Percentiles rank a stretch among this genome's conserved stretches.
phyloP scores from a whole-genome alignment of 2,797 vertebrate genomes.

The Liparis tanakae region DNA sequence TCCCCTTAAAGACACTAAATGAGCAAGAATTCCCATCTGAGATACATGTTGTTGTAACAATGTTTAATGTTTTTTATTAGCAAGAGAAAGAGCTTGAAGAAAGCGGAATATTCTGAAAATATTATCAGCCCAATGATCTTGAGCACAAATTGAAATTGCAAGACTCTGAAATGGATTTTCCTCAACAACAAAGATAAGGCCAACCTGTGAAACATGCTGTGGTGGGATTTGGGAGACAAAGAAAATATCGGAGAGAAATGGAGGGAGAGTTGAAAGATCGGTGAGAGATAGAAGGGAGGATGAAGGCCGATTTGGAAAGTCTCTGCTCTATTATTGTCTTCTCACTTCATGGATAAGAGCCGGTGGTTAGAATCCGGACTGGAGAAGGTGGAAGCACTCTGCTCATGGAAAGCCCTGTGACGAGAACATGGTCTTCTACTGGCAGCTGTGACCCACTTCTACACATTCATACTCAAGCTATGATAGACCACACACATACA shows the following conservation, averaged over 20 bases:
- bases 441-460: slow-evolving; percentile 85
- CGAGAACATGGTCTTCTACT: slow-evolving; percentile 57
- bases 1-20: not conserved
- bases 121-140: slow-evolving; percentile 18
- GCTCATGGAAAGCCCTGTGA: slow-evolving; percentile 62
- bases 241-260: slow-evolving; percentile 53
- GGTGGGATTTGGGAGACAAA: slow-evolving; percentile 26
- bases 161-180: slow-evolving; percentile 51
- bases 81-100: slow-evolving; percentile 7
- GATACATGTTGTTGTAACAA: slow-evolving; percentile 23
- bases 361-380: slow-evolving; percentile 2
- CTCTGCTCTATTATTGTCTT: slow-evolving; percentile 49
- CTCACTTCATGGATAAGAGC: slow-evolving; percentile 16
- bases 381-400: slow-evolving; percentile 55
- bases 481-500: slow-evolving; percentile 27
- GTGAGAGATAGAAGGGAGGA: slow-evolving; percentile 43
- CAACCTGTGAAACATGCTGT: slow-evolving; percentile 36
- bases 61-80: slow-evolving; percentile 11
- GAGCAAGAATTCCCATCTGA: not conserved
- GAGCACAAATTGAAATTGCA: slow-evolving; percentile 55
- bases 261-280: slow-evolving; percentile 38
- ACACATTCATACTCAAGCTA: slow-evolving; percentile 65
- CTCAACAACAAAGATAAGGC: slow-evolving; percentile 50
- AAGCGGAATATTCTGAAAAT: slow-evolving; percentile 25
- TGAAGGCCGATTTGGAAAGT: slow-evolving; percentile 63